Evolutionary conservation across 2,113 vertebrate species (phyloP).

Genomic region (Alligator sinensis): DNA sequence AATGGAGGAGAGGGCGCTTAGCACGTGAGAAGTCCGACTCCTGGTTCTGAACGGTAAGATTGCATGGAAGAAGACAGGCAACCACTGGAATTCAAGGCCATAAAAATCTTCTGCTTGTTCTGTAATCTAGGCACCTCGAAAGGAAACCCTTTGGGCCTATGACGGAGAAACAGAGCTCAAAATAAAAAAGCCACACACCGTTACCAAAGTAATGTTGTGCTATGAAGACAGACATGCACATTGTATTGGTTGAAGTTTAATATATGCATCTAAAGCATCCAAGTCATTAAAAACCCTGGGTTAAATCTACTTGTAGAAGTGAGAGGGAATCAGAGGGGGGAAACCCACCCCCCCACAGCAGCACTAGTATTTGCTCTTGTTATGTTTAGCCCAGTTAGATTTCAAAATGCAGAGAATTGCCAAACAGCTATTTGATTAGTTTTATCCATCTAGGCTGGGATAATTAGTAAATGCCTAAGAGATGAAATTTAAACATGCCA

Average conservation of each 20-base stretch:
- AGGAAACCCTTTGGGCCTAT: not conserved
- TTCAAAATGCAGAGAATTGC: conserved; percentile 68
- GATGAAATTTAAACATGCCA: conserved; percentile 78
- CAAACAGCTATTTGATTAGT: conserved; percentile 73
- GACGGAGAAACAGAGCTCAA: not conserved
- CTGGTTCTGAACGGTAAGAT: not conserved
- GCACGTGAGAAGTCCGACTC: not conserved
- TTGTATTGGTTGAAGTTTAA: not conserved
- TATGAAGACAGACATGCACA: not conserved
- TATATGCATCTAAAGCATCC: not conserved
- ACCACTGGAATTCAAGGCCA: not conserved
- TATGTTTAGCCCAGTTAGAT: conserved; percentile 40
- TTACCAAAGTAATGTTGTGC: not conserved
- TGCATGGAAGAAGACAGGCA: rapidly evolving
- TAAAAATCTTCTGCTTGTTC: not conserved
- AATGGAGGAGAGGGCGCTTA: not conserved
- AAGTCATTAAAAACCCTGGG: conserved; percentile 11
- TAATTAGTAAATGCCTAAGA: conserved; percentile 78
- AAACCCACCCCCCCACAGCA: not conserved
- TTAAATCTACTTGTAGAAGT: conserved; percentile 46
- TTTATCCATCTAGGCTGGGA: conserved; percentile 56
- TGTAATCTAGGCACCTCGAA: not conserved
- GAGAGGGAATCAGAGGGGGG: not conserved
- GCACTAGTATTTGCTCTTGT: conserved; percentile 1
- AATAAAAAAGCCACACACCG: not conserved